Conservation (phyloP, 2,888 invertebrate species). For the Torymus aiolomorphi region DNA sequence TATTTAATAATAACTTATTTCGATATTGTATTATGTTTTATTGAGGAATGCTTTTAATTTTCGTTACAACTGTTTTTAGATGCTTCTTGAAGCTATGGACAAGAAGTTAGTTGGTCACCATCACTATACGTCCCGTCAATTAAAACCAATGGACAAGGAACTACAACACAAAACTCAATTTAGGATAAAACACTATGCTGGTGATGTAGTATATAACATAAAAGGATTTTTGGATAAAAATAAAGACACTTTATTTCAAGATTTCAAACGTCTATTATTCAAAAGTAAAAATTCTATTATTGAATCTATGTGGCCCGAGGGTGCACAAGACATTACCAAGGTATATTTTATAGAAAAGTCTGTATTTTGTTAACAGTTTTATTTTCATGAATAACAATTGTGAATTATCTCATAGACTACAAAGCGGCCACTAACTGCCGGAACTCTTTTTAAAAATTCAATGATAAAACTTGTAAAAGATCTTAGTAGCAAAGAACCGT, state of each 20-base stretch:
- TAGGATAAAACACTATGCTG: slow-evolving; percentile 95
- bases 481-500: slow-evolving; percentile 93
- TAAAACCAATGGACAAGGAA: slow-evolving; percentile 88
- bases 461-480: slow-evolving; percentile 94
- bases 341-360: slow-evolving; percentile 74
- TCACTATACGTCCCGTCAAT: slow-evolving; percentile 92
- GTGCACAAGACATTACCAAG: slow-evolving; percentile 90
- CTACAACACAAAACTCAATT: slow-evolving; percentile 88
- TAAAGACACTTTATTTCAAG: slow-evolving; percentile 96
- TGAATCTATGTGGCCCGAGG: slow-evolving; percentile 97
- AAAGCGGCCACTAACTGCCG: slow-evolving; percentile 95
- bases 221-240: slow-evolving; percentile 97
- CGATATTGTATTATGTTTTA: not conserved
- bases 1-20: not conserved
- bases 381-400: too few relatives aligned
- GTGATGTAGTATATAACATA: slow-evolving; percentile 94
- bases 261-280: slow-evolving; percentile 94
- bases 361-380: not conserved
- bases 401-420: slow-evolving; percentile 82
- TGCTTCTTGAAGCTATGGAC: slow-evolving; percentile 95
- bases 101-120: slow-evolving; percentile 89
- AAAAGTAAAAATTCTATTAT: slow-evolving; percentile 88
- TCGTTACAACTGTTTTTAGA: slow-evolving; percentile 73
- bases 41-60: not conserved
- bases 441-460: slow-evolving; percentile 94